Conservation (phyloP, 2,113 vertebrate genomes). For the Morphnarchus princeps region DNA sequence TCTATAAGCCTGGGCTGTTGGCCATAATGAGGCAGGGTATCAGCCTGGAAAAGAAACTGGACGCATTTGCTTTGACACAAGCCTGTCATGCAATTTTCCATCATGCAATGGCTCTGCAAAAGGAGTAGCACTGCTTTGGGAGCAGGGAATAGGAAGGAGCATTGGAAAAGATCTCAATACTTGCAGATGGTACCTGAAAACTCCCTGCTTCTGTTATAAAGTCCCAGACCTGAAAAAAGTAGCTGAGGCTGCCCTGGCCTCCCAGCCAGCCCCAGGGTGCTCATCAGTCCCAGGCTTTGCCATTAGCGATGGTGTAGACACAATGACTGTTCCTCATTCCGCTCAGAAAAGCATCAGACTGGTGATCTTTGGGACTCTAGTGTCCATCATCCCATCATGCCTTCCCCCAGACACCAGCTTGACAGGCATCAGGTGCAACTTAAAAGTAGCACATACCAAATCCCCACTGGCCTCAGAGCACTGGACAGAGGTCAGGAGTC, state of each 20-base stretch:
- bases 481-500: background rate
- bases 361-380: background rate
- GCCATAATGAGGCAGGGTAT: background rate
- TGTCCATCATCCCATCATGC: background rate
- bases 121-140: background rate
- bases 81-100: background rate
- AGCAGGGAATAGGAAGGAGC: background rate
- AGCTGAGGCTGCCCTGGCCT: background rate
- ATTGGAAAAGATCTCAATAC: background rate
- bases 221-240: background rate
- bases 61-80: background rate
- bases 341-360: background rate
- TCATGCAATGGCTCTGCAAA: background rate
- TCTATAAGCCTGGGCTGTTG: background rate
- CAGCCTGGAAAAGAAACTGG: background rate
- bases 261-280: background rate
- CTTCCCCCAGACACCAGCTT: background rate
- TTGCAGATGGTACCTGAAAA: background rate
- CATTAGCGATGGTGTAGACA: background rate
- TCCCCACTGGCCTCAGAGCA: background rate
- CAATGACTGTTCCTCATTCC: background rate
- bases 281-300: background rate
- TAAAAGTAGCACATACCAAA: background rate
- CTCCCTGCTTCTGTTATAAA: rapidly evolving
- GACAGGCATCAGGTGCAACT: rapidly evolving